Evolutionary conservation across 1,140 invertebrate genomes (phyloP), one percentile per base, ranked within the genome.

Genomic region (Ceratina japonica): DNA sequence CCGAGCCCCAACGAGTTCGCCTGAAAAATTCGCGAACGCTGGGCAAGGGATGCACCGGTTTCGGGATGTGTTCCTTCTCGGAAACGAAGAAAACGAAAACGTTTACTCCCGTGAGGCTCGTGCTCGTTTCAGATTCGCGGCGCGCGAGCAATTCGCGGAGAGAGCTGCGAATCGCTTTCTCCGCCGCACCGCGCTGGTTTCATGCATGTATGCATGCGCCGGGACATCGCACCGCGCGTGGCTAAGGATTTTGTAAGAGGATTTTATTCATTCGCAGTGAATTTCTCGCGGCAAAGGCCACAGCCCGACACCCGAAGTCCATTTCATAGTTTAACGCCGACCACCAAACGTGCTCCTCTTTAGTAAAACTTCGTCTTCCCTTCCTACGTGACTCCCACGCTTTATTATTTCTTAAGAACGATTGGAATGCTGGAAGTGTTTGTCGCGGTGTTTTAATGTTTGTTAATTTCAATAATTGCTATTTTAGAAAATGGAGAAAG

Each of bases 231-330:
- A 37, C 0, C 20, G 8, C 13, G 16, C 66, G 22, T 44, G 10
- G 37, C 37, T 44, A 44, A 31, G 58, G 49, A 77, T 77, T 77
- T 77, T 77, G 71, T 71, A 77, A 77, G 75, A 44, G 24, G 75
- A 71, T 77, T 77, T 77, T 77, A 77, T 77, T 49, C 66, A 71
- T 71, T 77, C 66, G 66, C 13, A 75, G 73, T 66, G 73, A 77
- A 77, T 77, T 63, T 58, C 75, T 22, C 4, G 24, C 75, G 58
- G n/a, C 68, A 54, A 71, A 77, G 20, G 58, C 58, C 15, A 68
- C 49, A 62, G 51, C 52, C 64, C 66, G 22, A 62, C 65, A 16
- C 44, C n/a, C 56, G n/a, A 5, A 18, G 37, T 44, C 37, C 49
- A 58, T 71, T 71, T 62, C 49, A 24, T 70, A 54, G 58, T 63